Evolutionary conservation across 2,888 invertebrate species (phyloP).

Genomic region (Anthrax anthrax): DNA sequence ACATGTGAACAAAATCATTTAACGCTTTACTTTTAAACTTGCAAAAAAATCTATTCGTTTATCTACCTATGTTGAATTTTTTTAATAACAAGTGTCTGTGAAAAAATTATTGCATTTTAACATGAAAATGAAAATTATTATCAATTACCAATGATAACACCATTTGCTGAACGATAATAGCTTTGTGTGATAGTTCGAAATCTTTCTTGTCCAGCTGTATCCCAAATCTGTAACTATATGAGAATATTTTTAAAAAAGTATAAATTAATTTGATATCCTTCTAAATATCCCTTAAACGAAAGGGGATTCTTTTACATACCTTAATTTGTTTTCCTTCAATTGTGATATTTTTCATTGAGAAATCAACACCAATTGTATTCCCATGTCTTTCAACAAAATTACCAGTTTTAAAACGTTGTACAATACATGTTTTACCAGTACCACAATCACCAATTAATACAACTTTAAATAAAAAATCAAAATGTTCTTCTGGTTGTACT

Average conservation of each 20-base stretch:
- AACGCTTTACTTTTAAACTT: too few species aligned
- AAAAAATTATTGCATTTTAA: too few species aligned
- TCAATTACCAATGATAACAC: constrained; percentile 82
- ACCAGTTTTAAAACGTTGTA: constrained; percentile 90
- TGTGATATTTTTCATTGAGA: constrained; percentile 93
- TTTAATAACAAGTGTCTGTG: too few species aligned
- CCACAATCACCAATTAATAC: constrained; percentile 86
- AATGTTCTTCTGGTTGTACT: constrained; percentile 59
- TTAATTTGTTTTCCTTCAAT: constrained; percentile 91
- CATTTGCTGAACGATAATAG: constrained; percentile 93
- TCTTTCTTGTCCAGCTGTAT: constrained; percentile 91
- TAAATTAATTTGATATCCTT: too few species aligned
- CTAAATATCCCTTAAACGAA: too few species aligned
- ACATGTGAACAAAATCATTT: too few species aligned
- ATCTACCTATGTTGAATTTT: too few species aligned
- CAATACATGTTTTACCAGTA: constrained; percentile 87
- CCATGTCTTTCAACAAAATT: constrained; percentile 91
- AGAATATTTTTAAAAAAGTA: constrained; percentile 3
- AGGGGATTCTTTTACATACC: too few species aligned
- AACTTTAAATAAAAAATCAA: constrained; percentile 89
- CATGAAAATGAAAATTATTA: too few species aligned
- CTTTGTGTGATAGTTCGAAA: constrained; percentile 95
- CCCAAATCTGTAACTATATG: constrained; percentile 68
- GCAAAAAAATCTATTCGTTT: too few species aligned
- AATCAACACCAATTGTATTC: constrained; percentile 94